These are phyloP conservation scores for Rhadina sibilatrix DNA, from an alignment of 2,113 vertebrate genomes.

Conservation along the genomic window DNA sequence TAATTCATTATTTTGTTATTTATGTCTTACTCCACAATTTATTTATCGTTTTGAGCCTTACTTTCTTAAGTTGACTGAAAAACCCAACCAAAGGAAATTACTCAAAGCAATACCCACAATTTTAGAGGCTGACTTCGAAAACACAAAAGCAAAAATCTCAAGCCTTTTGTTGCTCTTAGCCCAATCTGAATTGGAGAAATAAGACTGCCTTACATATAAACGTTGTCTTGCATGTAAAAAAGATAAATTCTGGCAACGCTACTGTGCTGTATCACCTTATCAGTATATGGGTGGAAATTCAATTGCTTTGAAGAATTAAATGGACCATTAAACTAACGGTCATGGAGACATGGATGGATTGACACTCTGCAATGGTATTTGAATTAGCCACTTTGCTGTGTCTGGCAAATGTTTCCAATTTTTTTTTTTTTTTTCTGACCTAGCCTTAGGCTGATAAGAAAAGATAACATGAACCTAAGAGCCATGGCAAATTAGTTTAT, in stretches of 20 bases:
- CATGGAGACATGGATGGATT: constrained; percentile 26
- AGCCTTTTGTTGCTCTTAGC: not conserved
- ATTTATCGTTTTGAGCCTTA: not conserved
- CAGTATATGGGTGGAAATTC: constrained; percentile 21
- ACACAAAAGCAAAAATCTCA: not conserved
- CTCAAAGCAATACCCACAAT: not conserved
- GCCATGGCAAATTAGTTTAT: constrained; percentile 71
- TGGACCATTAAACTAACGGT: not conserved
- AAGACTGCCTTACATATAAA: not conserved
- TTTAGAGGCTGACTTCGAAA: not conserved
- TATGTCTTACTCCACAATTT: not conserved
- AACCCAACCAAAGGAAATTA: not conserved
- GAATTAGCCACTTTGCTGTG: constrained; percentile 25
- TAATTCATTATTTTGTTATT: not conserved
- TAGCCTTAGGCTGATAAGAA: constrained; percentile 70
- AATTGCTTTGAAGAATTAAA: constrained; percentile 59
- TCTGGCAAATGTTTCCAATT: constrained; percentile 61
- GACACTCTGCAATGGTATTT: constrained; percentile 31
- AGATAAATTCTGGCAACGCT: not conserved
- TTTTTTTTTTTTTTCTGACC: constrained; percentile 15
- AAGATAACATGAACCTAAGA: constrained; percentile 71
- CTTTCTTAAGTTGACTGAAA: not conserved
- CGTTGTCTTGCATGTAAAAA: not conserved
- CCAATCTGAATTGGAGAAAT: not conserved
- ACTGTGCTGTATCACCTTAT: not conserved